Conservation (phyloP, 2,797 vertebrate species). For the Limosa lapponica region DNA sequence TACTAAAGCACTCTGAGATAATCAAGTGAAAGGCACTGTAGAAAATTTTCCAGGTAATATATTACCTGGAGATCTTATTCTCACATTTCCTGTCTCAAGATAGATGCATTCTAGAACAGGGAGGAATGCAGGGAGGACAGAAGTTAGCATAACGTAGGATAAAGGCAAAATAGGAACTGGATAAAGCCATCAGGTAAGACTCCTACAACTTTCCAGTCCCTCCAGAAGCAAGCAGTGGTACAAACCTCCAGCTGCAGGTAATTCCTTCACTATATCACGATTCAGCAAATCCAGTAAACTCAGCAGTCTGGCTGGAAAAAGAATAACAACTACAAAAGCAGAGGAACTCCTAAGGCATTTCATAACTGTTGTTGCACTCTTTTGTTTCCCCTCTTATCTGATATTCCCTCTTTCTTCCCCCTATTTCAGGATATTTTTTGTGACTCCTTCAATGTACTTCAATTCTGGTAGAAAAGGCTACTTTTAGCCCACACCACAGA, state of each 20-base stretch:
- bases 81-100: not conserved
- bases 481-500: slow-evolving; percentile 24
- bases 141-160: not conserved
- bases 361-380: not conserved
- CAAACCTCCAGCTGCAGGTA: not conserved
- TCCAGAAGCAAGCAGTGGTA: not conserved
- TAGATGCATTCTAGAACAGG: not conserved
- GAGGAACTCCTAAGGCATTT: not conserved
- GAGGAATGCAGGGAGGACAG: not conserved
- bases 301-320: not conserved
- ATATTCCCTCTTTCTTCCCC: not conserved
- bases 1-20: not conserved
- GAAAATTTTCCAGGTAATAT: not conserved
- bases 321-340: not conserved
- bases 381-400: not conserved
- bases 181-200: not conserved
- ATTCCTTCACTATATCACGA: not conserved
- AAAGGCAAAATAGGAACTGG: not conserved
- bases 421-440: slow-evolving; percentile 3
- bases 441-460: slow-evolving; percentile 17
- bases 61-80: not conserved
- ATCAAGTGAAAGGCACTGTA: not conserved
- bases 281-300: not conserved
- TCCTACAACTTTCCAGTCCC: not conserved
- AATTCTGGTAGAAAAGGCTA: slow-evolving; percentile 28